Conservation (phyloP, 2,113 vertebrate species). For the cat (Felis catus) region DNA sequence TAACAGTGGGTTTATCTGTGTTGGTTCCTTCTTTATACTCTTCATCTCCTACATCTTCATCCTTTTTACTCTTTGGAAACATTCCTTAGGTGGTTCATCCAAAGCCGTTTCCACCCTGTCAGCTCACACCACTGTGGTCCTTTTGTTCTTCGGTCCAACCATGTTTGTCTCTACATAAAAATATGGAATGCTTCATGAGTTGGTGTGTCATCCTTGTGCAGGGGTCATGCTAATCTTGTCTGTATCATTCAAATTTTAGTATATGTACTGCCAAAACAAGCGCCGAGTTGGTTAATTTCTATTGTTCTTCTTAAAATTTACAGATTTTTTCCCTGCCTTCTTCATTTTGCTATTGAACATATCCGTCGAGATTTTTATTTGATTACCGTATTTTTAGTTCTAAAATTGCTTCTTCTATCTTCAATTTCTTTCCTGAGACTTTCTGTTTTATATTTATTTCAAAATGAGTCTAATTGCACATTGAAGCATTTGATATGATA, state of each 20-base stretch:
- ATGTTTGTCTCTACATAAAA: constrained; percentile 53
- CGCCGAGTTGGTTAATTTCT: not conserved
- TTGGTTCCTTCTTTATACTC: constrained; percentile 52
- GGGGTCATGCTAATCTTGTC: too few relatives aligned
- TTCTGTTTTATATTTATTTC: not conserved
- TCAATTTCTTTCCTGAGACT: not conserved
- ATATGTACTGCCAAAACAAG: too few relatives aligned
- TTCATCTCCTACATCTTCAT: constrained; percentile 62
- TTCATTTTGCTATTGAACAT: not conserved
- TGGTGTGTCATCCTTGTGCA: too few relatives aligned
- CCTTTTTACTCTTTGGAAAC: constrained; percentile 50
- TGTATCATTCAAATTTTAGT: too few relatives aligned
- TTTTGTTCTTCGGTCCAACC: constrained; percentile 63
- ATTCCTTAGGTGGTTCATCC: constrained; percentile 19
- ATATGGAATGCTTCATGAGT: too few relatives aligned
- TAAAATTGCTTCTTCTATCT: not conserved
- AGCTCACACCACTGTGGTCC: constrained; percentile 49
- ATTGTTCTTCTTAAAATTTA: not conserved
- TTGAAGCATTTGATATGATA: not conserved
- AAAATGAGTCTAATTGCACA: not conserved
- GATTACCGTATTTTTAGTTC: not conserved
- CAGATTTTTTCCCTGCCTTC: not conserved
- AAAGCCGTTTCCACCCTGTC: constrained; percentile 72
- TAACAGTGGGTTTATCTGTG: not conserved
- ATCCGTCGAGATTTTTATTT: not conserved